These are phyloP conservation scores for Corynorhinus townsendii DNA, from an alignment of 2,113 vertebrate species.

Conservation along the genomic window DNA sequence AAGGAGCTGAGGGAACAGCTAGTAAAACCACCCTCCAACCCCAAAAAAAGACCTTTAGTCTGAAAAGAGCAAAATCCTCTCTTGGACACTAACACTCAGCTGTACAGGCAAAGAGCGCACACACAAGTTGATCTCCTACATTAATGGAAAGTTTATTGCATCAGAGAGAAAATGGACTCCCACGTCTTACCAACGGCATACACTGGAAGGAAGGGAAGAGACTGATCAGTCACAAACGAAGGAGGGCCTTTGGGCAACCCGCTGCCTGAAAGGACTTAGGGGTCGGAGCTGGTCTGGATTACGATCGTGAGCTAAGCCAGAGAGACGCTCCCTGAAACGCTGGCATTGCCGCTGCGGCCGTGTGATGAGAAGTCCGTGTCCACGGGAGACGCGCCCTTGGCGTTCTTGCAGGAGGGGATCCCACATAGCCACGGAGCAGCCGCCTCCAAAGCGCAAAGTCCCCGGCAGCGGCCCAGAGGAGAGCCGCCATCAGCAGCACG, in stretches of 20 bases:
- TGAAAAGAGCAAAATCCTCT: conserved; percentile 38
- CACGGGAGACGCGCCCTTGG: neutral
- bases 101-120: conserved; percentile 10
- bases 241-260: conserved; percentile 46
- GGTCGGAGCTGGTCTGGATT: conserved; percentile 36
- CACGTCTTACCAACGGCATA: too few species aligned
- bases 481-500: neutral
- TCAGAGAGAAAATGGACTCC: conserved; percentile 47
- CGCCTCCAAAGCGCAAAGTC: neutral
- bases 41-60: conserved; percentile 27
- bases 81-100: neutral
- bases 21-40: conserved; percentile 15
- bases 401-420: neutral
- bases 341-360: conserved; percentile 31
- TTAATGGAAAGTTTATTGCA: conserved; percentile 32
- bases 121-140: conserved; percentile 27
- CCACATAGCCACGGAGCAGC: neutral
- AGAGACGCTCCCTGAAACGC: conserved; percentile 14
- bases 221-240: conserved; percentile 30
- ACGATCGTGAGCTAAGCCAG: conserved; percentile 52
- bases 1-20: neutral
- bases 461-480: neutral
- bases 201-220: conserved; percentile 42
- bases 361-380: conserved; percentile 21
- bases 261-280: conserved; percentile 46